These are phyloP conservation scores for Caenorhabditis virilis DNA, from an alignment of 2,888 invertebrate genomes.

Conservation along the genomic window DNA sequence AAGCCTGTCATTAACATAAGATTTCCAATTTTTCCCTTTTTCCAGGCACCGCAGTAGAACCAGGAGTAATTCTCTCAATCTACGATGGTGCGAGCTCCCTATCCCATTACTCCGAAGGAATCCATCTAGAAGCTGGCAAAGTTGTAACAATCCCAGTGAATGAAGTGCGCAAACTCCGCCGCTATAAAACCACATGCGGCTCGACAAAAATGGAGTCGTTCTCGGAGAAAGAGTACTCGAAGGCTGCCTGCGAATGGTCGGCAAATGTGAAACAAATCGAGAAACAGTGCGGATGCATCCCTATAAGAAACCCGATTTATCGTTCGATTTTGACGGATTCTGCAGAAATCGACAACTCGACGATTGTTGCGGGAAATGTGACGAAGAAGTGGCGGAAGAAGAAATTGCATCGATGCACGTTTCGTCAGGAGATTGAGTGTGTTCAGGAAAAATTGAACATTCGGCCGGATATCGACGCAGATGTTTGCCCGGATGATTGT, in stretches of 20 bases:
- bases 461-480: constrained; percentile 26
- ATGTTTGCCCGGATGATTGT: constrained; percentile 55
- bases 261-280: constrained; percentile 39
- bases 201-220: constrained; percentile 46
- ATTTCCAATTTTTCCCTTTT: too few relatives aligned
- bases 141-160: constrained; percentile 62
- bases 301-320: constrained; percentile 38
- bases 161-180: constrained; percentile 53
- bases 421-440: constrained; percentile 54
- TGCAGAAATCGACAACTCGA: constrained; percentile 4
- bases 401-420: constrained; percentile 46
- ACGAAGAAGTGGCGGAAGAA: constrained; percentile 34
- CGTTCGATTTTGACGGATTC: constrained; percentile 17
- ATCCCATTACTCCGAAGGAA: constrained; percentile 57
- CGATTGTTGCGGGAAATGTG: constrained; percentile 3
- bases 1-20: too few relatives aligned
- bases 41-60: constrained; percentile 41
- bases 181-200: constrained; percentile 55
- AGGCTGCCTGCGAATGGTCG: constrained; percentile 59
- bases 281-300: constrained; percentile 40
- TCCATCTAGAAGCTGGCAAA: constrained; percentile 62
- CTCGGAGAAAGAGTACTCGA: constrained; percentile 50
- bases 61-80: constrained; percentile 57
- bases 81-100: constrained; percentile 47
- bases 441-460: constrained; percentile 49